Evolutionary conservation across 2,113 vertebrate genomes (phyloP).

Genomic region (Cercopithecus mona): DNA sequence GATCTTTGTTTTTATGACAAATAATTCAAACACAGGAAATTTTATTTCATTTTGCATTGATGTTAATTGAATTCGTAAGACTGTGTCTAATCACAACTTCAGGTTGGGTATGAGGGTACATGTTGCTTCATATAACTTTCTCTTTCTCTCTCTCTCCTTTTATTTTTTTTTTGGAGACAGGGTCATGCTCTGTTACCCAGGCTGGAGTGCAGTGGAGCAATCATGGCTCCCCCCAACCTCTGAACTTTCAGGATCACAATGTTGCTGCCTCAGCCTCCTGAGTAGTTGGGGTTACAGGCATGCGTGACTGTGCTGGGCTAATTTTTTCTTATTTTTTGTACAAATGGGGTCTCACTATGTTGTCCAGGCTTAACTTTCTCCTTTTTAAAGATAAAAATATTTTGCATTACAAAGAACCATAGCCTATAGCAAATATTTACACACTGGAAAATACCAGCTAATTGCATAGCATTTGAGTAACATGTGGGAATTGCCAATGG

Average conservation of each 20-base stretch:
- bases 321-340: not conserved
- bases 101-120: not conserved
- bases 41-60: not conserved
- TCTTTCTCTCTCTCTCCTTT: not conserved
- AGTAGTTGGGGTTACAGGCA: not conserved
- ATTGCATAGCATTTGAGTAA: not conserved
- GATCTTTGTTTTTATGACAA: constrained; percentile 4
- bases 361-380: not conserved
- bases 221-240: not conserved
- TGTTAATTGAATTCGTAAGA: not conserved
- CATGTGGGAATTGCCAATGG: not conserved
- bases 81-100: not conserved
- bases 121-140: not conserved
- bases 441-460: not conserved
- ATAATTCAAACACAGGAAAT: not conserved
- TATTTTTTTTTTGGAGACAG: not conserved
- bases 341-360: not conserved
- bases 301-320: not conserved
- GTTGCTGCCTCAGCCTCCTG: not conserved
- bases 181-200: not conserved
- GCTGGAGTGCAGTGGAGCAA: not conserved
- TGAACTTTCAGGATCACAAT: not conserved
- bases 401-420: constrained; percentile 7
- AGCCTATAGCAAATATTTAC: not conserved
- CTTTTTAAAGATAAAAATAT: not conserved